A percentile compares a stretch with the other conserved stretches of the same genome.
phyloP scores from a whole-genome alignment of 2,797 vertebrate species.

The Alectoris magna region DNA sequence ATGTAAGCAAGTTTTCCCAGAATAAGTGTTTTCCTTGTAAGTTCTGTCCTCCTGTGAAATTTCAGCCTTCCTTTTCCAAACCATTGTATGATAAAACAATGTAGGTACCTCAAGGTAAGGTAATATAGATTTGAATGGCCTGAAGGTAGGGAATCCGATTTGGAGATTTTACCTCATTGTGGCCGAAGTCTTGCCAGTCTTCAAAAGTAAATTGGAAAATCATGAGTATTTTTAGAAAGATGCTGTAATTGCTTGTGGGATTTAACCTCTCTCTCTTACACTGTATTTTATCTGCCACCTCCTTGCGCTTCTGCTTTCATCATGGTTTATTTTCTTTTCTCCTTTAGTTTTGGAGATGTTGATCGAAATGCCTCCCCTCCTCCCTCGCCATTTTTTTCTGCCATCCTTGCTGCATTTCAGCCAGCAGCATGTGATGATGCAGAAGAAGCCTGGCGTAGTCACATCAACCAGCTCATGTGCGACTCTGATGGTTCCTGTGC shows the following conservation, averaged over 20 bases:
- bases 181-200: background rate
- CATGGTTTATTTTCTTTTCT: background rate
- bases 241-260: background rate
- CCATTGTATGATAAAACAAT: background rate
- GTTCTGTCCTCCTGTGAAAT: background rate
- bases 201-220: background rate
- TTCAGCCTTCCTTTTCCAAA: background rate
- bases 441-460: constrained; percentile 95
- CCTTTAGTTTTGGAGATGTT: constrained; percentile 87
- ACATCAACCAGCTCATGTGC: constrained; percentile 94
- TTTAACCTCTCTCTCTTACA: background rate
- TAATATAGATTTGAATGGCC: background rate
- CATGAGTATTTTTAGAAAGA: background rate
- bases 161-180: background rate
- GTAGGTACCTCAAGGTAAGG: background rate
- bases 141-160: background rate
- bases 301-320: background rate
- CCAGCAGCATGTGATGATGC: constrained; percentile 93
- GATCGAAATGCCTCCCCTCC: constrained; percentile 91
- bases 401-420: constrained; percentile 97
- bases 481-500: constrained; percentile 96
- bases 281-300: background rate
- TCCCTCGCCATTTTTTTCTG: constrained; percentile 97
- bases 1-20: background rate
- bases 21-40: background rate